Base-by-base conservation (phyloP, 1,140 invertebrate species). In the Bombus fervidus region DNA sequence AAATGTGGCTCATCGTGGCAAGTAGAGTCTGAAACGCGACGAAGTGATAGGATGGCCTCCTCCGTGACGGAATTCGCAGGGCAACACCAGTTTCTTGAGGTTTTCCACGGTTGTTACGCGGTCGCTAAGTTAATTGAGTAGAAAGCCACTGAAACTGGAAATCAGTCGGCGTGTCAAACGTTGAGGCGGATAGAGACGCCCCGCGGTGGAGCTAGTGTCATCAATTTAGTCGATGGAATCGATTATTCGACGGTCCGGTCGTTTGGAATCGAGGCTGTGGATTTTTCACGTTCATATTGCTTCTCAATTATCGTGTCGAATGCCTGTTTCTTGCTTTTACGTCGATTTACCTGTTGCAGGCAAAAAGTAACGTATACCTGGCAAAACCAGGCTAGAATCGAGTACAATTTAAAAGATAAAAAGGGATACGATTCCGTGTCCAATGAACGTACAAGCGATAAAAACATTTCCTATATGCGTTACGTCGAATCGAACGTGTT, bases 51-150 rank as follows among this genome's bases (percentile, higher is more conserved):
- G 18, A 39, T 28, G 34, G 39, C 9, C 57, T 15, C 47, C 47
- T 53, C 18, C 31, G 15, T 62, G 43, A 9, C 47, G 59, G 71
- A 85, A 88, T 85, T 83, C 39, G 15, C 64, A 9, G n/a, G 18
- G 64, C 41, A 57, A 66, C n/a, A 31, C 41, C 64, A 71, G 85
- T 72, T 66, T 39, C 82, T 77, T 73, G 87, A 85, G 82, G 77
- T 89, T 88, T 88, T 74, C 77, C 82, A 39, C 31, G 62, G 73
- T 39, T 66, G 77, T 89, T 81, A 84, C 82, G 86, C 87, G 86
- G 77, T 64, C 41, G 77, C 66, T 12, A 64, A 76, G 82, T 71
- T 89, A 81, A 89, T 89, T 69, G 87, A 88, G 87, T 89, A 88
- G 88, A 89, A 89, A 89, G 79, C 41, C 53, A 77, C 57, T 74